phyloP scores from a whole-genome alignment of 1,140 invertebrate species.

The Drosophila busckii region DNA sequence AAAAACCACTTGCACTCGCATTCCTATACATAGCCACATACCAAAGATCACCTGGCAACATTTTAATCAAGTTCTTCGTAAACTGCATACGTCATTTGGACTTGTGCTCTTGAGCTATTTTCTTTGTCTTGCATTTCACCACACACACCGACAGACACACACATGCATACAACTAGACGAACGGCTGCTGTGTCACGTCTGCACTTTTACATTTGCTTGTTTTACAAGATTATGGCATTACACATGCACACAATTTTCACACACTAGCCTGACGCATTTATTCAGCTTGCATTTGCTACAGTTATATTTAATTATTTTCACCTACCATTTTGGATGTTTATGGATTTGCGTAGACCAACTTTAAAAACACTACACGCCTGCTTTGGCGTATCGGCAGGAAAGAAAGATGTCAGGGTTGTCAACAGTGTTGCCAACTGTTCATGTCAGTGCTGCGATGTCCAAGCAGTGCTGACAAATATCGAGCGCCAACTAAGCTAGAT shows the following conservation, averaged over 20 bases:
- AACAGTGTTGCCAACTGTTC: too few species aligned
- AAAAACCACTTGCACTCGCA: constrained; percentile 46
- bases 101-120: constrained; percentile 46
- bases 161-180: constrained; percentile 6
- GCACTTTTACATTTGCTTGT: constrained; percentile 27
- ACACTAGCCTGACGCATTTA: neutral
- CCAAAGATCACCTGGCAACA: constrained; percentile 24
- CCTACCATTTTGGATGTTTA: constrained; percentile 93
- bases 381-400: constrained; percentile 88
- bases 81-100: constrained; percentile 66
- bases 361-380: constrained; percentile 88
- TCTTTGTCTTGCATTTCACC: constrained; percentile 69
- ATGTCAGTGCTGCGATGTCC: too few species aligned
- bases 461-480: too few species aligned
- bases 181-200: constrained; percentile 38
- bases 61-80: constrained; percentile 16
- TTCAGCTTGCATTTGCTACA: neutral
- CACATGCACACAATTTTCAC: constrained; percentile 25
- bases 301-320: constrained; percentile 56
- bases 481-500: too few species aligned
- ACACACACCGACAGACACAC: constrained; percentile 20
- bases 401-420: too few species aligned
- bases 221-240: neutral
- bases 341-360: constrained; percentile 84
- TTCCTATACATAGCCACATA: constrained; percentile 19